Evolutionary conservation across 2,888 invertebrate genomes (phyloP).

Genomic region (Drosophila mayaguana): DNA sequence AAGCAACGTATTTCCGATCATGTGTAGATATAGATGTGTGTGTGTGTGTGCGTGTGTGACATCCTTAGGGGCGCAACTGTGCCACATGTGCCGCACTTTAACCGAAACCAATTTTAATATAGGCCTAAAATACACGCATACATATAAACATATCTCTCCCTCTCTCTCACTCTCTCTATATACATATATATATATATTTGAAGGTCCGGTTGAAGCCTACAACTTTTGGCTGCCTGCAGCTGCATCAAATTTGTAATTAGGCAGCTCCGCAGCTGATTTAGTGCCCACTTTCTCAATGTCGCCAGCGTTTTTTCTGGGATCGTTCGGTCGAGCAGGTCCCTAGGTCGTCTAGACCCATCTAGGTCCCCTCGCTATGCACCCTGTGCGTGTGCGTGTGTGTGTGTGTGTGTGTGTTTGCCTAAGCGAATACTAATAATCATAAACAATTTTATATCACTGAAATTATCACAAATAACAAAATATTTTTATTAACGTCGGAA

Average conservation of each 20-base stretch:
- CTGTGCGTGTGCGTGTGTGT: not conserved
- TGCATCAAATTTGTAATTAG: slow-evolving; percentile 71
- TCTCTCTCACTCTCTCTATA: not conserved
- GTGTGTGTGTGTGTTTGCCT: slow-evolving; percentile 23
- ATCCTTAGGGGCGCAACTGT: slow-evolving; percentile 54
- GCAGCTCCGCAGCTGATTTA: slow-evolving; percentile 56
- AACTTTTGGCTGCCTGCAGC: slow-evolving; percentile 62
- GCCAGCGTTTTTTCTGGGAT: slow-evolving; percentile 10
- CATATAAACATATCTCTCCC: not conserved
- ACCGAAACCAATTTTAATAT: slow-evolving; percentile 63
- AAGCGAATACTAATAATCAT: slow-evolving; percentile 67
- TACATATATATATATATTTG: slow-evolving; percentile 46
- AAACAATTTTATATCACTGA: slow-evolving; percentile 63
- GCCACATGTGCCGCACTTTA: slow-evolving; percentile 61
- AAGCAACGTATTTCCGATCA: slow-evolving; percentile 46
- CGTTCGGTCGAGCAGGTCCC: not conserved
- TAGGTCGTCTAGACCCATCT: not conserved
- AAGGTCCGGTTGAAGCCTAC: slow-evolving; percentile 61
- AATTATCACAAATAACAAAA: slow-evolving; percentile 68
- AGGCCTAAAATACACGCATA: slow-evolving; percentile 18
- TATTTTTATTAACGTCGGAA: slow-evolving; percentile 54
- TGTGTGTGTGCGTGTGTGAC: not conserved
- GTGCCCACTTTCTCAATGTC: slow-evolving; percentile 66
- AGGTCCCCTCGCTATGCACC: not conserved
- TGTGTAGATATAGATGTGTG: not conserved